Evolutionary conservation across 1,140 invertebrate species (phyloP), one percentile per base, ranked within the genome.

Genomic region (Nautilus pompilius): DNA sequence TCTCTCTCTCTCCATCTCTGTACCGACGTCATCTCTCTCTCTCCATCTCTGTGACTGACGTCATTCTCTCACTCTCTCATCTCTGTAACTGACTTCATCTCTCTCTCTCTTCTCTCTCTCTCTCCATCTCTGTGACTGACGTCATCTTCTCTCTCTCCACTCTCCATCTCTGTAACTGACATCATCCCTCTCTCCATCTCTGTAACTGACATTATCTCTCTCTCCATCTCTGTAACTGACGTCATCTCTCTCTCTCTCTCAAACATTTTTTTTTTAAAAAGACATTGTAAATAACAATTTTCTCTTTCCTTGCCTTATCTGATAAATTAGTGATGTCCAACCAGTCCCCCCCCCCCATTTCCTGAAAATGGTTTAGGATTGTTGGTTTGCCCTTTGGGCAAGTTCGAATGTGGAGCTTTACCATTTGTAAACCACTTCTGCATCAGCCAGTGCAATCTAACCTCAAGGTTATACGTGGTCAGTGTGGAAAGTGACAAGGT

Each of bases 1-100:
- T 41, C 30, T 26, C 36, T 8, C 36, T 45, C 10, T 46, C n/a
- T n/a, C n/a, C n/a, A 10, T n/a, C n/a, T 41, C n/a, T n/a, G 8
- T 41, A 10, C 36, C 22, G 60, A 62, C 60, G 26, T 5, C 26
- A 4, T 56, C 26, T 56, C 54, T 58, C n/a, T 46, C 58, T 10
- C 36, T 59, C n/a, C n/a, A 10, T 41, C 36, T 41, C 36, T n/a
- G 8, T 41, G 8, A 10, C 36, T 41, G 8, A 10, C 36, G 8
- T 41, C n/a, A 8, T 41, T 41, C n/a, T n/a, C n/a, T 26, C 36
- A 20, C 36, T 32, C 36, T 24, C 36, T 30, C 58, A 20, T 32
- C 49, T 41, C 36, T 41, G 8, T 41, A 8, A 10, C 10, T 17
- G 13, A 15, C 26, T 22, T 26, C 3, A 17, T 33, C 26, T 57